Conservation (phyloP, 2,888 invertebrate genomes). For the Oasisia sp. region DNA sequence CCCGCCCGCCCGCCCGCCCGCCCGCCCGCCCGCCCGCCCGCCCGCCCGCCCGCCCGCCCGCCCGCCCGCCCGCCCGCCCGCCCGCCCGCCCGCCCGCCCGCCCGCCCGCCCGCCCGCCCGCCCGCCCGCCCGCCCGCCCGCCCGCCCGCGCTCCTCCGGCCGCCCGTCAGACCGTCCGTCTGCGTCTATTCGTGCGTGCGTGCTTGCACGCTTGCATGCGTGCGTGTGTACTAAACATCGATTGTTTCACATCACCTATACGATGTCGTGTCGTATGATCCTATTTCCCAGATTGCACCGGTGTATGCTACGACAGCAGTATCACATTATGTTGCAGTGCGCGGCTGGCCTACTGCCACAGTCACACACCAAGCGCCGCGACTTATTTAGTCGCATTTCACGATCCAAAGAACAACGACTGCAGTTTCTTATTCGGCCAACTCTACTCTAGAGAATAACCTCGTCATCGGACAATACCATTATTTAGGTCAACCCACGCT, state of each 20-base stretch:
- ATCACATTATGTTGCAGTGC: not conserved
- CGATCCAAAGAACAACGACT: not conserved
- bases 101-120: too few relatives aligned
- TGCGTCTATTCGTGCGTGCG: not conserved
- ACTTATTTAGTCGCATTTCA: not conserved
- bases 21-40: too few relatives aligned
- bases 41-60: too few relatives aligned
- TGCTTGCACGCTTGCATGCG: too few relatives aligned
- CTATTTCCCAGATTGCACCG: not conserved
- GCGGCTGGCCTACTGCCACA: not conserved
- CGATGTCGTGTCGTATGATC: too few relatives aligned
- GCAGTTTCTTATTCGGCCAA: not conserved
- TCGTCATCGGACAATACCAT: not conserved
- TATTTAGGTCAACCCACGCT: not conserved
- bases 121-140: too few relatives aligned
- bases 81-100: too few relatives aligned
- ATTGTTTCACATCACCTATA: not conserved
- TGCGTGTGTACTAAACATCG: not conserved
- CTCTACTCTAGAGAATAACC: not conserved
- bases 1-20: too few relatives aligned
- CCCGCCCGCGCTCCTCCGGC: too few relatives aligned
- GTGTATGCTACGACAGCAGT: not conserved
- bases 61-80: too few relatives aligned
- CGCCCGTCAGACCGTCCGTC: too few relatives aligned
- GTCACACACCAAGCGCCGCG: not conserved